Evolutionary conservation across 1,140 invertebrate species (phyloP), one percentile per base, ranked within the genome.

Genomic region (Thereuonema tuberculata): DNA sequence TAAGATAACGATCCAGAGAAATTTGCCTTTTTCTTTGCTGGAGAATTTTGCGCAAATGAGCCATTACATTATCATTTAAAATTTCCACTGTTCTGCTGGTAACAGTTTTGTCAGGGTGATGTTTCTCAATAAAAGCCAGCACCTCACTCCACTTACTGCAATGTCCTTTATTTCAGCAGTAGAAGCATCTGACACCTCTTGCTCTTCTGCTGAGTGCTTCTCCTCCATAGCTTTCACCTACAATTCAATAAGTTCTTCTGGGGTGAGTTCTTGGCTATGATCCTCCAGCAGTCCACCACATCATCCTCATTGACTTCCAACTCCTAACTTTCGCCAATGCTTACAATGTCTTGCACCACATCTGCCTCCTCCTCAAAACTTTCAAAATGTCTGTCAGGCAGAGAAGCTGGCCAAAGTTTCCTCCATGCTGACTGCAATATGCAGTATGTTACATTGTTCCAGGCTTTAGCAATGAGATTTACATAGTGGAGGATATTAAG

Each of bases 141-240:
- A 58, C 27, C 5, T 58, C 56, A 47, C 5, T 26, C 56, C 56
- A 58, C 56, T 58, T 58, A 49, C 56, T 58, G 29, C 56, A 58
- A 46, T 53, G 52, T 58, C 23, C 56, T 58, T 58, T 58, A 50
- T 29, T 15, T 27, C 17, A 56, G 54, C 27, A 56, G 24, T 56
- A 5, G 21, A 26, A 26, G 12, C 29, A 5, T 28, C 24, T 12
- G n/a, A 9, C 29, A 3, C n/a, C 31, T 49, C 56, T 37, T 37
- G 5, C 12, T 49, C 28, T 2, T 46, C 27, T 21, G 37, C 12
- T 23, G 56, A 49, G 9, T 58, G 56, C 9, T 58, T 29, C 56
- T 58, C 56, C 5, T 58, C 14, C 48, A 49, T 2, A 5, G 26
- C 31, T 29, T 58, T 58, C 20, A 58, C 12, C 56, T 58, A 29